A percentile compares a stretch with the other conserved stretches of the same genome.
phyloP scores from a whole-genome alignment of 1,140 invertebrate genomes.

The Philotrypesis tridentata region DNA sequence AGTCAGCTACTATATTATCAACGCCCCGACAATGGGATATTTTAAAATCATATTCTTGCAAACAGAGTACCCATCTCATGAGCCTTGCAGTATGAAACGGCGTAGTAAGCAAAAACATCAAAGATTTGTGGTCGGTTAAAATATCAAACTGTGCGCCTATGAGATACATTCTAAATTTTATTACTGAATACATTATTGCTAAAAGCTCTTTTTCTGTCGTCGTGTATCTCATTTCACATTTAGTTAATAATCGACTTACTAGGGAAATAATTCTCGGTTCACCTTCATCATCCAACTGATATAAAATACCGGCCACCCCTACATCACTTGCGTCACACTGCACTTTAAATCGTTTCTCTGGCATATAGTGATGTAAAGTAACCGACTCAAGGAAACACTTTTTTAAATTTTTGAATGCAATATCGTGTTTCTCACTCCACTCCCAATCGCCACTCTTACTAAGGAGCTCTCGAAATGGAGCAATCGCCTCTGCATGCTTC shows the following conservation, averaged over 20 bases:
- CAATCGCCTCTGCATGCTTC: neutral
- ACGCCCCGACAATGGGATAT: neutral
- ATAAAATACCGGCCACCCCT: constrained; percentile 48
- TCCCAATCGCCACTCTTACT: constrained; percentile 41
- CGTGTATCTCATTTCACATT: constrained; percentile 52
- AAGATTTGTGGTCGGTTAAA: constrained; percentile 70
- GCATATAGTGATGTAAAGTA: constrained; percentile 21
- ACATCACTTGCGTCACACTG: constrained; percentile 47
- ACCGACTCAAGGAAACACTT: constrained; percentile 38
- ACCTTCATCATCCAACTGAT: constrained; percentile 38
- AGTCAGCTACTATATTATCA: neutral
- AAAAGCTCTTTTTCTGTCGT: constrained; percentile 62
- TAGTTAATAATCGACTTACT: constrained; percentile 47
- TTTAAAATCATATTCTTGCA: too few relatives aligned
- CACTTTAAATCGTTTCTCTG: neutral
- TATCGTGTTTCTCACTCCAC: constrained; percentile 37
- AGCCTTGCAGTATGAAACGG: constrained; percentile 57
- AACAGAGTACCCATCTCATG: neutral
- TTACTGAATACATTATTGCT: constrained; percentile 59
- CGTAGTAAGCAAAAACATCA: constrained; percentile 67
- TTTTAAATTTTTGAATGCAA: constrained; percentile 46
- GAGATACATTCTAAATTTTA: constrained; percentile 60
- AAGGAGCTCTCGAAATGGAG: neutral
- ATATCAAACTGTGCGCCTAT: constrained; percentile 56
- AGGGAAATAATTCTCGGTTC: constrained; percentile 42